Evolutionary conservation across 2,113 vertebrate genomes (phyloP).

Genomic region (Passer domesticus): DNA sequence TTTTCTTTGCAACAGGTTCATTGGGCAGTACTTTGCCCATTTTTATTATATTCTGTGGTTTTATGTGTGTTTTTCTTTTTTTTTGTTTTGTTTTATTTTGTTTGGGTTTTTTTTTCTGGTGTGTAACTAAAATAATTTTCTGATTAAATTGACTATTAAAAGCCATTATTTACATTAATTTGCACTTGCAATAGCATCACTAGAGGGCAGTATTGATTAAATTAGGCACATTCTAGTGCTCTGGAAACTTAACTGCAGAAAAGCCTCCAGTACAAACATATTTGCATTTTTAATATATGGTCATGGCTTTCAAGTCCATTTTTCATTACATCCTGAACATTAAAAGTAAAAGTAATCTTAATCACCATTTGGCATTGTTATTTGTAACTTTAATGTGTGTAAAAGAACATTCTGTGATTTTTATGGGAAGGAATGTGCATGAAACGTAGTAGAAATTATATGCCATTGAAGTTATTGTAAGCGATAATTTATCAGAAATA

Average conservation of each 20-base stretch:
- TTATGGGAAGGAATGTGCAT: neutral
- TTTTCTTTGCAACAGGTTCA: neutral
- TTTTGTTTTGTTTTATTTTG: neutral
- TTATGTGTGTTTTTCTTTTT: neutral
- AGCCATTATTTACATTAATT: constrained; percentile 8
- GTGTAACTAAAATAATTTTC: neutral
- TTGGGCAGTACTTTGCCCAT: neutral
- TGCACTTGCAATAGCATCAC: constrained; percentile 38
- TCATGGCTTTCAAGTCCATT: neutral
- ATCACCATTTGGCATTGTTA: neutral
- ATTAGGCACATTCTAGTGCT: constrained; percentile 7
- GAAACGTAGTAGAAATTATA: neutral
- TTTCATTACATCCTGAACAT: neutral
- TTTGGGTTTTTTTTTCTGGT: neutral
- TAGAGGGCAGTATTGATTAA: constrained; percentile 65
- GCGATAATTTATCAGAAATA: neutral
- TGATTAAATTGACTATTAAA: constrained; percentile 1
- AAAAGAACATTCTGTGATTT: neutral
- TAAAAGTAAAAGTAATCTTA: neutral
- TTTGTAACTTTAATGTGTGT: neutral
- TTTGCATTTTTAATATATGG: neutral
- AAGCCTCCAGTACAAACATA: neutral
- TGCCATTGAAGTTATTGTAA: neutral
- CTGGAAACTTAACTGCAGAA: neutral
- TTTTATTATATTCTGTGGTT: neutral